Percentiles rank a stretch among this genome's conserved stretches.
Evolutionary conservation across 1,140 invertebrate genomes (phyloP).

Genomic region (Drosophila biarmipes): DNA sequence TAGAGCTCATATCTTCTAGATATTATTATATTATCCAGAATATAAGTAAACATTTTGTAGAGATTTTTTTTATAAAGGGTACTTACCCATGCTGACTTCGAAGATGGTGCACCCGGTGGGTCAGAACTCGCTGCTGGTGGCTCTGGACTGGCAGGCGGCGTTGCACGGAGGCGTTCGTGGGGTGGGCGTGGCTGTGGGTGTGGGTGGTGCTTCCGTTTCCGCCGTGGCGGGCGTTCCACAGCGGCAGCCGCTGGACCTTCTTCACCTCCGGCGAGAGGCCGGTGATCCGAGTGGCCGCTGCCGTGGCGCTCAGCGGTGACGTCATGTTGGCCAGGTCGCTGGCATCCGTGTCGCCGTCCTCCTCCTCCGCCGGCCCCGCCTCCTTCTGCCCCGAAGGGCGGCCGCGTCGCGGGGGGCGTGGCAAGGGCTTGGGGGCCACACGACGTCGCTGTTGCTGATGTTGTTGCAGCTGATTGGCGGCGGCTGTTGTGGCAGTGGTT

Average conservation of each 20-base stretch:
- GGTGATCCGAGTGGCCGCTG: slow-evolving; percentile 62
- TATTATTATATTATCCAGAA: background rate
- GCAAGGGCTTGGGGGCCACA: slow-evolving; percentile 42
- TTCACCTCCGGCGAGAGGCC: slow-evolving; percentile 79
- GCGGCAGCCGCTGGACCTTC: slow-evolving; percentile 68
- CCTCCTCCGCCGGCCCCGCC: slow-evolving; percentile 1
- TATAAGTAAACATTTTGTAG: background rate
- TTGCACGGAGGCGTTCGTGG: background rate
- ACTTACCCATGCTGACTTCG: slow-evolving; percentile 34
- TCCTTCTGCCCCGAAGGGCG: slow-evolving; percentile 19
- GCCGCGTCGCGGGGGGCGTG: slow-evolving; percentile 54
- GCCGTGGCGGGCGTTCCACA: slow-evolving; percentile 47
- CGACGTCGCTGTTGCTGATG: slow-evolving; percentile 50
- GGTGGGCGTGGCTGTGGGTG: slow-evolving; percentile 3
- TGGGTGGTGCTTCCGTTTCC: slow-evolving; percentile 2
- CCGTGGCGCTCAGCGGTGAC: slow-evolving; percentile 65
- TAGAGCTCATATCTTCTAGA: no score
- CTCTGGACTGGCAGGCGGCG: slow-evolving; percentile 1
- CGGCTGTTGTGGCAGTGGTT: no score
- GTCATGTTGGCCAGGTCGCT: slow-evolving; percentile 74
- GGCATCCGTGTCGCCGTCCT: slow-evolving; percentile 63
- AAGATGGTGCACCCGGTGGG: slow-evolving; percentile 6
- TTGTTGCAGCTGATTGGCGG: no score
- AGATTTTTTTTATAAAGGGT: background rate
- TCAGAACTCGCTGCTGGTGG: background rate